Percentiles rank a stretch among this genome's conserved stretches.
Conservation (phyloP, 2,797 vertebrate species). For the Scarus forsteni region DNA sequence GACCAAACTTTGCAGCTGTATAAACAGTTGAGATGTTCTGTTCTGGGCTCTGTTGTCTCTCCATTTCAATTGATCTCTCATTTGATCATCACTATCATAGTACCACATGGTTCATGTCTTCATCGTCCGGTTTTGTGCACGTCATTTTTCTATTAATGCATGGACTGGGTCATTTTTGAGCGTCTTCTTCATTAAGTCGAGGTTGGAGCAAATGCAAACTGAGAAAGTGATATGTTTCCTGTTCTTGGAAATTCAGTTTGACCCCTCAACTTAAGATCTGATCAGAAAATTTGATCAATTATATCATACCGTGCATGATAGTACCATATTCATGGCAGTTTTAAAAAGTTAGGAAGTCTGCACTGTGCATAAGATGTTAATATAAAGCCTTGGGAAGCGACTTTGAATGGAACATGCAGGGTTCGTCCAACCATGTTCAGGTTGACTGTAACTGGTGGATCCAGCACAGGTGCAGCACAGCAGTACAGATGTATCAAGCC, state of each 20-base stretch:
- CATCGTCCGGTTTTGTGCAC: slow-evolving; percentile 35
- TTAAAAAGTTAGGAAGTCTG: too few species aligned
- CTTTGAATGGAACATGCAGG: slow-evolving; percentile 25
- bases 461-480: slow-evolving; percentile 40
- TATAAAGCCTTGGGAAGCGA: slow-evolving; percentile 28
- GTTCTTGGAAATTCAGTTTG: slow-evolving; percentile 11
- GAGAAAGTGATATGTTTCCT: slow-evolving; percentile 26
- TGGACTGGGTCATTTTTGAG: slow-evolving; percentile 28
- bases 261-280: slow-evolving; percentile 7
- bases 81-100: slow-evolving; percentile 54
- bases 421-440: slow-evolving; percentile 28
- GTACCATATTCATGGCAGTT: too few species aligned
- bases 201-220: slow-evolving; percentile 14
- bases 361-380: slow-evolving; percentile 23
- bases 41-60: slow-evolving; percentile 36
- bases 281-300: slow-evolving; percentile 14
- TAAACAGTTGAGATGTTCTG: slow-evolving; percentile 32
- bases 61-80: slow-evolving; percentile 61
- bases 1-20: slow-evolving; percentile 53
- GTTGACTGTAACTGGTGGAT: slow-evolving; percentile 63
- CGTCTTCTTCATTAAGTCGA: slow-evolving; percentile 21
- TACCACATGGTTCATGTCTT: slow-evolving; percentile 32
- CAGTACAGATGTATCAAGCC: slow-evolving; percentile 39
- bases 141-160: slow-evolving; percentile 44
- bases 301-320: slow-evolving; percentile 38